Conservation (phyloP, 2,113 vertebrate species). For the Illadopsis cleaveri region DNA sequence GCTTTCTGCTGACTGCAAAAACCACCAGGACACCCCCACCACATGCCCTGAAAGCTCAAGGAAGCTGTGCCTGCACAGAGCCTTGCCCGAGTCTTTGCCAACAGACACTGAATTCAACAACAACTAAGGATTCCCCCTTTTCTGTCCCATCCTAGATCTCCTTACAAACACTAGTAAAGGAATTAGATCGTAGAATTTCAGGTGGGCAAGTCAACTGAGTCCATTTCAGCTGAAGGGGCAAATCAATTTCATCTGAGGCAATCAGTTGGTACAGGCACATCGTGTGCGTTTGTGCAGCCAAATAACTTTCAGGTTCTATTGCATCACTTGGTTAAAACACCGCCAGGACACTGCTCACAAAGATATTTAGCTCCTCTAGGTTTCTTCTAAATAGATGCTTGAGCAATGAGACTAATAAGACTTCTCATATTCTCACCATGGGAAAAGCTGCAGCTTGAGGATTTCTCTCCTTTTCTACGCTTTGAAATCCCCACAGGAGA, state of each 20-base stretch:
- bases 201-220: too few species aligned
- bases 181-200: not conserved
- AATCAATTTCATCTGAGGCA: not conserved
- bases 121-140: not conserved
- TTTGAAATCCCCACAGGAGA: not conserved
- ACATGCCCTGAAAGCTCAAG: accelerated
- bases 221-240: too few species aligned
- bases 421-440: not conserved
- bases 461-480: not conserved
- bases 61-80: not conserved
- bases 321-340: not conserved
- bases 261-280: not conserved
- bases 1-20: not conserved
- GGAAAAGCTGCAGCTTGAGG: not conserved
- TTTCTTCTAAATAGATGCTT: not conserved
- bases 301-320: not conserved
- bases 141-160: not conserved
- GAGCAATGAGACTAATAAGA: not conserved
- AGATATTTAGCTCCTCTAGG: not conserved
- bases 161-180: not conserved
- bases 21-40: not conserved
- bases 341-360: not conserved
- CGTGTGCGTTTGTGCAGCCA: not conserved
- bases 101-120: accelerated
- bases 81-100: not conserved